Conservation (phyloP, 2,888 invertebrate species). For the Eulithis testata region DNA sequence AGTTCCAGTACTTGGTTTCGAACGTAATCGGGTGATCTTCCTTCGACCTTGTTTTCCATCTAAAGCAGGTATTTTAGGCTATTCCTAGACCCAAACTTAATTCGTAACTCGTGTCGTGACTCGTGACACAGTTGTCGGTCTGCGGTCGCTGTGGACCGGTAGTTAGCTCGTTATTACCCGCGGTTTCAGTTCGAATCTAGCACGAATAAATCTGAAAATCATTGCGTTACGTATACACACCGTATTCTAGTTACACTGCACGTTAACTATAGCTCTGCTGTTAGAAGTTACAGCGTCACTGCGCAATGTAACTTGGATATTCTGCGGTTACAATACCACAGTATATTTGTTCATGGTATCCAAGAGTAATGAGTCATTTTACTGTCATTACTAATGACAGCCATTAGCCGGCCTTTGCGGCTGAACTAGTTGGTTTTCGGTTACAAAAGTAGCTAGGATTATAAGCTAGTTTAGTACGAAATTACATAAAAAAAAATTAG, state of each 20-base stretch:
- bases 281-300: too few species aligned
- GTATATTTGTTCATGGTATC: too few species aligned
- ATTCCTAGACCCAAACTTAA: constrained; percentile 16
- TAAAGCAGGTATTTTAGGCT: background rate
- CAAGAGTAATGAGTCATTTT: too few species aligned
- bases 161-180: constrained; percentile 27
- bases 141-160: constrained; percentile 21
- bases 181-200: constrained; percentile 33
- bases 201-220: too few species aligned
- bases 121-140: constrained; percentile 25
- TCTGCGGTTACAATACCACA: too few species aligned
- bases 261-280: too few species aligned
- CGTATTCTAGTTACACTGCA: too few species aligned
- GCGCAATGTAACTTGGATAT: too few species aligned
- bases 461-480: background rate
- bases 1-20: too few species aligned
- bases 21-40: too few species aligned
- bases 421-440: constrained; percentile 27
- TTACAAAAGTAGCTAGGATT: constrained; percentile 15
- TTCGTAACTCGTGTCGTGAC: constrained; percentile 25
- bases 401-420: constrained; percentile 42
- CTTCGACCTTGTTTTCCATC: too few species aligned
- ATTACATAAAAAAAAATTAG: background rate
- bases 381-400: constrained; percentile 36
- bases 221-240: too few species aligned